Conservation (phyloP, 2,888 invertebrate species). For the Arge pagana region DNA sequence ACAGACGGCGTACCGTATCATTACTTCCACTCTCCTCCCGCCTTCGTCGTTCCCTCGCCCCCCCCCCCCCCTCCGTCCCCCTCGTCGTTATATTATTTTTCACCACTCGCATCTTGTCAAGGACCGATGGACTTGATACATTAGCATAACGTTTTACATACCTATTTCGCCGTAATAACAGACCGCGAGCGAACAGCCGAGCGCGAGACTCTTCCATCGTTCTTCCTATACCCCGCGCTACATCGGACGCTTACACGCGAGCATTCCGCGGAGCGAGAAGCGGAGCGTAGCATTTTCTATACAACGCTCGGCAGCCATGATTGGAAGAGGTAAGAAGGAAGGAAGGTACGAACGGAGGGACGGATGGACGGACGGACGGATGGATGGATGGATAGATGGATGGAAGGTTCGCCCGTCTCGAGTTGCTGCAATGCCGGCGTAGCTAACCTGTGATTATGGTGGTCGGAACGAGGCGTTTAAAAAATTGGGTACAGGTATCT, state of each 20-base stretch:
- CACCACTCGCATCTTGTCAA: conserved; percentile 25
- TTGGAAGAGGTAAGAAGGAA: conserved; percentile 25
- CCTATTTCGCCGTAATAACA: conserved; percentile 33
- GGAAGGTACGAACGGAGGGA: too few species aligned
- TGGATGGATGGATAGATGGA: too few species aligned
- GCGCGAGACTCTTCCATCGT: too few species aligned
- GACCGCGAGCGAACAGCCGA: conserved; percentile 16
- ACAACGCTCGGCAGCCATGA: conserved; percentile 25
- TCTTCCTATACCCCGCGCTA: too few species aligned
- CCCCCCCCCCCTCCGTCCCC: conserved; percentile 6
- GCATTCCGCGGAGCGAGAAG: too few species aligned
- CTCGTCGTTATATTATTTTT: conserved; percentile 24
- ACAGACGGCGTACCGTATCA: conserved; percentile 33
- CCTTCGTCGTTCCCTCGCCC: conserved; percentile 2
- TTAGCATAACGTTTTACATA: conserved; percentile 44
- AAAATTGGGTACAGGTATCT: conserved; percentile 48
- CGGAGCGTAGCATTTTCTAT: conserved; percentile 30
- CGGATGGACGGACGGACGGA: too few species aligned
- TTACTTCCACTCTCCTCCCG: conserved; percentile 27
- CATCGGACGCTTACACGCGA: too few species aligned
- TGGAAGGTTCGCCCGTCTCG: conserved; percentile 30
- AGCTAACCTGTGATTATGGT: conserved; percentile 55
- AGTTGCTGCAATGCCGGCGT: conserved; percentile 39
- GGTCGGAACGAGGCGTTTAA: conserved; percentile 41
- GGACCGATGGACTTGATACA: conserved; percentile 31